phyloP scores from a whole-genome alignment of 1,140 invertebrate species.

The Lasioglossum baleicum region DNA sequence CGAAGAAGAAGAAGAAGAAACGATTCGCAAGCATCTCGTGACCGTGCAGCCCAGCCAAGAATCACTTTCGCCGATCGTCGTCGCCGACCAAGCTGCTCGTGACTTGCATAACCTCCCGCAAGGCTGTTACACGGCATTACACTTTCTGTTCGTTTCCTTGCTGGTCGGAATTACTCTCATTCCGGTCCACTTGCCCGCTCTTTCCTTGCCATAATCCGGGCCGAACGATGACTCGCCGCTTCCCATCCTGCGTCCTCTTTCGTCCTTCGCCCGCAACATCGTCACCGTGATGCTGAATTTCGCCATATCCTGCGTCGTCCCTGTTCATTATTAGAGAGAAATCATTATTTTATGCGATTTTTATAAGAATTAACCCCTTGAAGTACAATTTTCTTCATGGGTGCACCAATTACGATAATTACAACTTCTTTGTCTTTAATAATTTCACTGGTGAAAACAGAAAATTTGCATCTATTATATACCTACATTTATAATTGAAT shows the following conservation, averaged over 20 bases:
- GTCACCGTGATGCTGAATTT: no score
- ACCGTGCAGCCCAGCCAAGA: conserved; percentile 49
- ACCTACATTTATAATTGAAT: no score
- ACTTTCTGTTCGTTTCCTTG: conserved; percentile 44
- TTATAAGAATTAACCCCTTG: no score
- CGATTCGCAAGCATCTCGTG: conserved; percentile 16
- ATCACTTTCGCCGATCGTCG: conserved; percentile 75
- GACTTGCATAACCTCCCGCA: conserved; percentile 70
- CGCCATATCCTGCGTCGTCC: no score
- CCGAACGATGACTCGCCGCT: background rate
- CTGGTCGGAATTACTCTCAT: conserved; percentile 43
- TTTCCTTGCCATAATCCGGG: background rate
- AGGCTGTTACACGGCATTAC: conserved; percentile 63
- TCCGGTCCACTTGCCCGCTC: conserved; percentile 37
- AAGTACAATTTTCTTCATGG: no score
- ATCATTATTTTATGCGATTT: no score
- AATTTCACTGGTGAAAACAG: no score
- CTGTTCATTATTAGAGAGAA: no score
- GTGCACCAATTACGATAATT: no score
- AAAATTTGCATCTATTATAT: no score
- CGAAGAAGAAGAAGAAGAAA: background rate
- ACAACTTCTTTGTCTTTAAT: no score
- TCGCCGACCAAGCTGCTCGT: conserved; percentile 32
- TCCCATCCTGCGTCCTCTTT: background rate
- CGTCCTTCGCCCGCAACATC: background rate